Evolutionary conservation across 1,140 invertebrate species (phyloP).

Genomic region (Anastrepha ludens): DNA sequence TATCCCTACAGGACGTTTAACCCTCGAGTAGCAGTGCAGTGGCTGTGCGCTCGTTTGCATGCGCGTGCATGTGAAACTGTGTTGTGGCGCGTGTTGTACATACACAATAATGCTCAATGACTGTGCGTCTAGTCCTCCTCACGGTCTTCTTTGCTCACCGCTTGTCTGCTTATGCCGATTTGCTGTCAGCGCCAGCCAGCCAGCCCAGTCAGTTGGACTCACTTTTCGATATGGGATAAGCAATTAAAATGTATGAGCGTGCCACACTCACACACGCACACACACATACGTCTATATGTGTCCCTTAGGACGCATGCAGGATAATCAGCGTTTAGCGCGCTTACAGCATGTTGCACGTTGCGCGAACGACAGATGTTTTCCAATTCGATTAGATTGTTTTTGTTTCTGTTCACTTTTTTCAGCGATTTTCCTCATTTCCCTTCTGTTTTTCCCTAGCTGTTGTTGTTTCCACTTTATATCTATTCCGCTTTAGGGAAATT

Average conservation of each 20-base stretch:
- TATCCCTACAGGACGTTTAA: slow-evolving; percentile 31
- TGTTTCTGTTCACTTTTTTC: not conserved
- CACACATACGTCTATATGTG: not conserved
- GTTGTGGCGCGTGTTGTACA: not conserved
- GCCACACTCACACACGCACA: not conserved
- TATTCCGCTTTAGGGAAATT: not conserved
- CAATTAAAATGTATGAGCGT: slow-evolving; percentile 48
- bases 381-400: slow-evolving; percentile 43
- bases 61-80: not conserved
- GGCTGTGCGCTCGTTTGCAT: no score
- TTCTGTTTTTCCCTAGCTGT: no score
- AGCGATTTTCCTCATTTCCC: slow-evolving; percentile 22
- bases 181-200: slow-evolving; percentile 8
- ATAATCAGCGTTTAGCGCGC: slow-evolving; percentile 19
- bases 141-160: not conserved
- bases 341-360: not conserved
- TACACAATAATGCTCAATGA: not conserved
- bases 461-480: not conserved
- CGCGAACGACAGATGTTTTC: slow-evolving; percentile 43
- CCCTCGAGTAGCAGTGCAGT: not conserved
- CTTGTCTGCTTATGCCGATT: not conserved
- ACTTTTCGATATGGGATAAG: slow-evolving; percentile 38
- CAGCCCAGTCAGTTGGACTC: not conserved
- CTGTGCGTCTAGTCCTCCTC: no score
- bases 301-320: not conserved